A percentile compares a stretch with the other conserved stretches of the same genome.
phyloP scores from a whole-genome alignment of 2,797 vertebrate genomes.

The Scolopax bukidnonensis region DNA sequence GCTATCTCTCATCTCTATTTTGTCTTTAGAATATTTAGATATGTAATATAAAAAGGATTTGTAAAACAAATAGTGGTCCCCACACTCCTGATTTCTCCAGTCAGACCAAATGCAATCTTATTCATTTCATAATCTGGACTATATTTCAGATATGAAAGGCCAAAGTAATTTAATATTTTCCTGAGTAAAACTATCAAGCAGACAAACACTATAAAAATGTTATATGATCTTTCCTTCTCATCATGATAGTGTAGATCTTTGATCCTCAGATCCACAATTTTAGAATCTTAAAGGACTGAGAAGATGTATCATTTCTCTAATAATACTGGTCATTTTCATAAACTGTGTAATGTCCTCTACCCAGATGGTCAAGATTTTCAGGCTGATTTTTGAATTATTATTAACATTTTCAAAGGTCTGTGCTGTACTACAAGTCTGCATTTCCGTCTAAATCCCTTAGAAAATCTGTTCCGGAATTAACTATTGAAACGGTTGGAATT shows the following conservation, averaged over 20 bases:
- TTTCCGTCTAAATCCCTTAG: background rate
- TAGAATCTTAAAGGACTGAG: background rate
- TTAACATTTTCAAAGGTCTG: background rate
- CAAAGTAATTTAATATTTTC: constrained; percentile 47
- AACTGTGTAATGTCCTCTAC: background rate
- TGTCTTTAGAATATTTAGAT: constrained; percentile 64
- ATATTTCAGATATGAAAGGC: constrained; percentile 16
- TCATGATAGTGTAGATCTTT: background rate
- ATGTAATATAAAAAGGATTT: constrained; percentile 56
- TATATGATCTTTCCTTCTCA: background rate
- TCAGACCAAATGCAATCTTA: constrained; percentile 17
- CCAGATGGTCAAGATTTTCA: background rate
- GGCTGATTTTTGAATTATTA: background rate
- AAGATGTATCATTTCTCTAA: background rate
- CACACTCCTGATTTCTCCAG: constrained; percentile 17
- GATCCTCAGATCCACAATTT: background rate
- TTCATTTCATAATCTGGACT: constrained; percentile 29
- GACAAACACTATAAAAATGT: constrained; percentile 17
- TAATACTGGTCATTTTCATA: background rate
- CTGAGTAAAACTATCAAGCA: background rate
- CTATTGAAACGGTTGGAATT: background rate
- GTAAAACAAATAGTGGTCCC: constrained; percentile 49
- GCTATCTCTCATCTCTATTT: background rate
- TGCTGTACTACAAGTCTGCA: background rate
- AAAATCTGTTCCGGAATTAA: background rate